Percentiles rank a stretch among this genome's conserved stretches.
Conservation (phyloP, 2,888 invertebrate genomes). For the Agonopterix alstromeriana region DNA sequence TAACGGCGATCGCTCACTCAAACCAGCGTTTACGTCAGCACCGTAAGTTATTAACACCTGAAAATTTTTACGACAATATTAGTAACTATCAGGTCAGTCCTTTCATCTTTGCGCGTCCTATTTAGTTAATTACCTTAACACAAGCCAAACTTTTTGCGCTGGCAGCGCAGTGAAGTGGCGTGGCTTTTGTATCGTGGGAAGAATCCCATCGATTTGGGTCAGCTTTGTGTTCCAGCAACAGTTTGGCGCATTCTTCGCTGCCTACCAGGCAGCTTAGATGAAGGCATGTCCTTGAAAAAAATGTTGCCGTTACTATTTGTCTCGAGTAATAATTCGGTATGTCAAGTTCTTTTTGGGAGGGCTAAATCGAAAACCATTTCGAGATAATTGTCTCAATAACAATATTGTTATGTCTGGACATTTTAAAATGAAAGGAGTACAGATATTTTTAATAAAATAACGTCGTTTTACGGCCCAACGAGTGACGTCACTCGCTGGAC, state of each 20-base stretch:
- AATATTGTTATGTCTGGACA: no score
- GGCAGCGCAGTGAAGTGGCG: constrained; percentile 87
- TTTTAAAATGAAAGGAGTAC: no score
- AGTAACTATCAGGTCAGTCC: constrained; percentile 19
- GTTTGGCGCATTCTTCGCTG: constrained; percentile 81
- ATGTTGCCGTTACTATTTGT: not conserved
- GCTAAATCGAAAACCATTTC: no score
- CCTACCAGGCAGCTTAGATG: constrained; percentile 89
- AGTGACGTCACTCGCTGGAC: no score
- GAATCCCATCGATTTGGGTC: constrained; percentile 85
- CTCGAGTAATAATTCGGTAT: not conserved
- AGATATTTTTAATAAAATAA: no score
- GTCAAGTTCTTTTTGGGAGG: no score
- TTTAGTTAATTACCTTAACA: constrained; percentile 62
- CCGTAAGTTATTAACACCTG: constrained; percentile 81
- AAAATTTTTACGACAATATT: constrained; percentile 28
- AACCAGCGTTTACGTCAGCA: constrained; percentile 88
- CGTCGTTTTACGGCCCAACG: no score
- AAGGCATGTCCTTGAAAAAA: constrained; percentile 59
- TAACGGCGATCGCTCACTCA: constrained; percentile 83
- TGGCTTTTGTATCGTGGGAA: constrained; percentile 78
- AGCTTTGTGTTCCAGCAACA: constrained; percentile 82
- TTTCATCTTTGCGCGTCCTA: constrained; percentile 18
- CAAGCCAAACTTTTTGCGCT: constrained; percentile 78
- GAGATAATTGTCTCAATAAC: no score